phyloP scores from a whole-genome alignment of 2,113 vertebrate genomes.

The Channa argus region DNA sequence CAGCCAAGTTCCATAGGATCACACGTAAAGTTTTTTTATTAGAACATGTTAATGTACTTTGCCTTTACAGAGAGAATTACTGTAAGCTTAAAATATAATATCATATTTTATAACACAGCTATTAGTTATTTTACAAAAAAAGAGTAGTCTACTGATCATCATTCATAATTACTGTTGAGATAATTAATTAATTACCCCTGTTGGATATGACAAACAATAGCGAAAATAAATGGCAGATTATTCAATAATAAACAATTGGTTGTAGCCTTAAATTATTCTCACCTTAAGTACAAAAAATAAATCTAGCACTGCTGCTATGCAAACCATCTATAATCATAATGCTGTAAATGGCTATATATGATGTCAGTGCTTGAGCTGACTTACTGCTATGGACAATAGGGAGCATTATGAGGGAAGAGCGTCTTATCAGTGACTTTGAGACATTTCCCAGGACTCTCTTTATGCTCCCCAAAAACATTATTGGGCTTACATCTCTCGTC shows the following conservation, averaged over 20 bases:
- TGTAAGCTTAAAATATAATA: too few relatives aligned
- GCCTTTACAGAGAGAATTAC: too few relatives aligned
- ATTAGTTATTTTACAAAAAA: too few relatives aligned
- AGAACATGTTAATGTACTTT: too few relatives aligned
- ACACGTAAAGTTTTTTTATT: too few relatives aligned
- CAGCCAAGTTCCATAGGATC: too few relatives aligned
- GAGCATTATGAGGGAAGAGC: conserved; percentile 43
- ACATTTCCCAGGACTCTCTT: conserved; percentile 66
- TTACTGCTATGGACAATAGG: conserved; percentile 60
- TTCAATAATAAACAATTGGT: neutral
- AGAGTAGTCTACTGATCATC: too few relatives aligned
- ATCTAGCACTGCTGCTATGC: conserved; percentile 5
- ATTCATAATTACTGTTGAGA: too few relatives aligned
- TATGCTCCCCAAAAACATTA: conserved; percentile 51
- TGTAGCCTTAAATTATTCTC: neutral
- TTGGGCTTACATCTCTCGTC: conserved; percentile 55
- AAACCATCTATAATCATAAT: conserved; percentile 22
- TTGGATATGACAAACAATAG: neutral
- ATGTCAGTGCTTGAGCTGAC: conserved; percentile 50
- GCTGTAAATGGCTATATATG: conserved; percentile 30
- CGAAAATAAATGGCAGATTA: neutral
- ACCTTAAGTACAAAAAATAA: conserved; percentile 15
- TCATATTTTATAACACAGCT: too few relatives aligned
- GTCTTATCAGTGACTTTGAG: conserved; percentile 71
- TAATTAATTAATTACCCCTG: too few relatives aligned